These are phyloP conservation scores for Drosophila rhopaloa DNA, from an alignment of 1,140 invertebrate species.

Conservation along the genomic window DNA sequence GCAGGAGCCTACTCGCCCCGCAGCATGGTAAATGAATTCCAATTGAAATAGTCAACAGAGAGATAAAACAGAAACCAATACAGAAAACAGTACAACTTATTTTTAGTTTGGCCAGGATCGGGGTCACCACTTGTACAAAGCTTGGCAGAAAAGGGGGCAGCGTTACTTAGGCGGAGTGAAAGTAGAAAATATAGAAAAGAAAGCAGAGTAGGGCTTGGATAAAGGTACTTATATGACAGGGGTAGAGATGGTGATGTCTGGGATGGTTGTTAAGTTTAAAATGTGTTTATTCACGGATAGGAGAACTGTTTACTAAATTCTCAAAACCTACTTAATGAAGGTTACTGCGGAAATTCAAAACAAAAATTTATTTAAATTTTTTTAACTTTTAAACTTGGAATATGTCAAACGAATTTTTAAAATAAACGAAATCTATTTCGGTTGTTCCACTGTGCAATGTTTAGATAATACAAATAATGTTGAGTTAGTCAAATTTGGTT, in stretches of 20 bases:
- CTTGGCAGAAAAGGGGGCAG: slow-evolving; percentile 41
- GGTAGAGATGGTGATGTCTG: background rate
- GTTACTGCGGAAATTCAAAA: too few relatives aligned
- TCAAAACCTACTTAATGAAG: too few relatives aligned
- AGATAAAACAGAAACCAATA: slow-evolving; percentile 27
- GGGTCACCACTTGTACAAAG: slow-evolving; percentile 54
- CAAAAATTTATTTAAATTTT: too few relatives aligned
- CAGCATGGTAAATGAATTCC: slow-evolving; percentile 73
- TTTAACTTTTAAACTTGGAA: too few relatives aligned
- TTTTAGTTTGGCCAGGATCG: slow-evolving; percentile 52
- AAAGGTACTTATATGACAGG: slow-evolving; percentile 23
- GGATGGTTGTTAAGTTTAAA: background rate
- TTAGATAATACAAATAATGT: too few relatives aligned
- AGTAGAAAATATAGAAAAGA: background rate
- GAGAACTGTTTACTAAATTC: too few relatives aligned
- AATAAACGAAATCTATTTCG: too few relatives aligned
- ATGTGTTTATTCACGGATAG: background rate
- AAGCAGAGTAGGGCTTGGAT: slow-evolving; percentile 5
- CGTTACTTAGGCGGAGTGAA: slow-evolving; percentile 53
- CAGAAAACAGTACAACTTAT: slow-evolving; percentile 71
- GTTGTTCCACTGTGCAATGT: too few relatives aligned
- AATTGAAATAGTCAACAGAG: slow-evolving; percentile 53
- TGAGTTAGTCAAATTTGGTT: too few relatives aligned
- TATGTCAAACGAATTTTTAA: too few relatives aligned
- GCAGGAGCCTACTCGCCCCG: slow-evolving; percentile 25